phyloP scores from a whole-genome alignment of 2,113 vertebrate genomes.

The Coturnix japonica region DNA sequence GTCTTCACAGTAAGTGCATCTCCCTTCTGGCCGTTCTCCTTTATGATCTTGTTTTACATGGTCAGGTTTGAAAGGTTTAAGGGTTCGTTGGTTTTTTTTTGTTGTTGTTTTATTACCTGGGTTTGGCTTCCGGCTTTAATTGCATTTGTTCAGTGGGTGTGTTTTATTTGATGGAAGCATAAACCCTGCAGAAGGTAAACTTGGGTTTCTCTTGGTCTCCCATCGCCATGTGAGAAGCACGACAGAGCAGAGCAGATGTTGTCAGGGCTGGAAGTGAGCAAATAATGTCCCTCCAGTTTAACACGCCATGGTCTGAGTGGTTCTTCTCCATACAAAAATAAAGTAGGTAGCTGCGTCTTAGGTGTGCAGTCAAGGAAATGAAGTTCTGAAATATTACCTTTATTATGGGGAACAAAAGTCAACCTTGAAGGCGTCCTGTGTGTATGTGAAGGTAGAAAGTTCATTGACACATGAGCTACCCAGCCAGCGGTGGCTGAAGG shows the following conservation, averaged over 20 bases:
- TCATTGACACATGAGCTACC: background rate
- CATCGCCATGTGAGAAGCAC: fast-evolving
- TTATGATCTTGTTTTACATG: background rate
- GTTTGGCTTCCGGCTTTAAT: background rate
- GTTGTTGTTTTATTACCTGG: background rate
- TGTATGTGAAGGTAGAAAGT: fast-evolving
- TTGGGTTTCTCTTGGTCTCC: background rate
- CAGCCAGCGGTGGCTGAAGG: background rate
- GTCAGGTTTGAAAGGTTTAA: background rate
- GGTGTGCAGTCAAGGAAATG: background rate
- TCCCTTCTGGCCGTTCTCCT: background rate
- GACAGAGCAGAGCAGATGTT: background rate
- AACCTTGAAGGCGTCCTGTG: background rate
- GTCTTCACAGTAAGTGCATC: slow-evolving; percentile 92
- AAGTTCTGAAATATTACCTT: background rate
- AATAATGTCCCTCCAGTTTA: background rate
- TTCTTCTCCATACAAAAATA: background rate
- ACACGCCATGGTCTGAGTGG: background rate
- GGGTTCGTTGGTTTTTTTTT: background rate
- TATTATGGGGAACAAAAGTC: background rate
- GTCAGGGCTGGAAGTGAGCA: background rate
- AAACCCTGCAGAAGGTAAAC: background rate
- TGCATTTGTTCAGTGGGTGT: background rate
- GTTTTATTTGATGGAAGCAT: slow-evolving; percentile 3
- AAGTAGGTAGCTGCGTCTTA: background rate